Conservation (phyloP, 2,888 invertebrate species). For the Crematogaster levior region DNA sequence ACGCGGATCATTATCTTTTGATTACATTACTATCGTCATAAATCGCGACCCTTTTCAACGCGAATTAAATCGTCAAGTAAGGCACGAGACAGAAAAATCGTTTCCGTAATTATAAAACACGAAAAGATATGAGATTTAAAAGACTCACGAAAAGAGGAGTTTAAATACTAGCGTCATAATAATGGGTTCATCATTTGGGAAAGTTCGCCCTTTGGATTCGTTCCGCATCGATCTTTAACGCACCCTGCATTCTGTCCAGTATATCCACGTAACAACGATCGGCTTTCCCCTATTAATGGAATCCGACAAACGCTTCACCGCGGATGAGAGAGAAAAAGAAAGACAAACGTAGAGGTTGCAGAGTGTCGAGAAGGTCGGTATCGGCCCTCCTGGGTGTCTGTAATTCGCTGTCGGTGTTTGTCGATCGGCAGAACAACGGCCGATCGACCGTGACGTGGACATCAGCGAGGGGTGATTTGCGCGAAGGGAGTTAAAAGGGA, state of each 20-base stretch:
- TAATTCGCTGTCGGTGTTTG: constrained; percentile 49
- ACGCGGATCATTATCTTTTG: constrained; percentile 42
- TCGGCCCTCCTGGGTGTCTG: constrained; percentile 16
- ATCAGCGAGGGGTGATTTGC: constrained; percentile 27
- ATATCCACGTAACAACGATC: not conserved
- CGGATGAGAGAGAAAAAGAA: not conserved
- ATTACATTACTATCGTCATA: constrained; percentile 48
- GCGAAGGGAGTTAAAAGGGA: constrained; percentile 44
- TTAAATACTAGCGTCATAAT: not conserved
- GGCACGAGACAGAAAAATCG: not conserved
- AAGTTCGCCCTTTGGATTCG: not conserved
- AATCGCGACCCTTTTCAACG: constrained; percentile 41
- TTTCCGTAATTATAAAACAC: not conserved
- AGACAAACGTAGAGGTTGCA: constrained; percentile 7
- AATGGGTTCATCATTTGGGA: not conserved
- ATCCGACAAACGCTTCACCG: constrained; percentile 17
- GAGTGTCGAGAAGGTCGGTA: constrained; percentile 28
- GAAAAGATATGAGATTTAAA: not conserved
- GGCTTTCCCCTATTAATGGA: constrained; percentile 26
- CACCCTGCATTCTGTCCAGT: constrained; percentile 10
- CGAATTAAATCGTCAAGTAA: constrained; percentile 27
- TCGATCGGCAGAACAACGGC: constrained; percentile 61
- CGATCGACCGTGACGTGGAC: constrained; percentile 46
- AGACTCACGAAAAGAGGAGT: not conserved
- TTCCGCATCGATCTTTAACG: not conserved